A percentile compares a stretch with the other conserved stretches of the same genome.
Conservation (phyloP, 2,888 invertebrate genomes). For the Orchesellides sinensis region DNA sequence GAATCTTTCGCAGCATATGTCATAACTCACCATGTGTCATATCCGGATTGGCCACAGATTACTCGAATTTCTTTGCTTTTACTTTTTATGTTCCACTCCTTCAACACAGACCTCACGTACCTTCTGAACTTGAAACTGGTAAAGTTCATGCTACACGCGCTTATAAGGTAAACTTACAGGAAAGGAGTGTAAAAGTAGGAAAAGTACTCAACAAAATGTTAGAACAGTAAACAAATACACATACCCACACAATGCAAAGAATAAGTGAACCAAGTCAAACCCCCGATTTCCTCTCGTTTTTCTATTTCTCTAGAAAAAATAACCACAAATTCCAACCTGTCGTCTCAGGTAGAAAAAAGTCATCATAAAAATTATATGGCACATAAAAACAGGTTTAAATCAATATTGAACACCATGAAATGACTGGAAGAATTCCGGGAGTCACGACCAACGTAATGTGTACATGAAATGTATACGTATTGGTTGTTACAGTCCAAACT, state of each 20-base stretch:
- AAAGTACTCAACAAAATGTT: constrained; percentile 16
- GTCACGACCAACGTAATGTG: neutral
- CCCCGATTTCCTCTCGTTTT: neutral
- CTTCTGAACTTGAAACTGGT: constrained; percentile 18
- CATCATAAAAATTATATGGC: constrained; percentile 14
- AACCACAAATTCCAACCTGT: constrained; percentile 24
- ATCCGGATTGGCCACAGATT: constrained; percentile 46
- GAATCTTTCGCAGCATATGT: constrained; percentile 69
- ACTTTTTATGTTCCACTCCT: neutral
- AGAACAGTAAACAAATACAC: neutral
- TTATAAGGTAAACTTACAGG: no score
- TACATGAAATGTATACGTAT: neutral
- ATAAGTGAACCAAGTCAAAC: constrained; percentile 12
- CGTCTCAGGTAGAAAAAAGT: constrained; percentile 30
- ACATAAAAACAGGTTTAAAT: constrained; percentile 24
- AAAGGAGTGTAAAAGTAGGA: neutral
- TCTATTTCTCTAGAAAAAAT: neutral
- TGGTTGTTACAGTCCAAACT: neutral
- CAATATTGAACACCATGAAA: constrained; percentile 20
- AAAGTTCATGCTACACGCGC: no score
- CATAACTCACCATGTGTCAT: constrained; percentile 69
- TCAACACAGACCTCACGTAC: constrained; percentile 4
- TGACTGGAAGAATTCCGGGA: neutral
- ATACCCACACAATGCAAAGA: neutral
- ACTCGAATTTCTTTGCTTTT: constrained; percentile 35